Evolutionary conservation across 2,797 vertebrate species (phyloP).

Genomic region (Hafferia zeledoni): DNA sequence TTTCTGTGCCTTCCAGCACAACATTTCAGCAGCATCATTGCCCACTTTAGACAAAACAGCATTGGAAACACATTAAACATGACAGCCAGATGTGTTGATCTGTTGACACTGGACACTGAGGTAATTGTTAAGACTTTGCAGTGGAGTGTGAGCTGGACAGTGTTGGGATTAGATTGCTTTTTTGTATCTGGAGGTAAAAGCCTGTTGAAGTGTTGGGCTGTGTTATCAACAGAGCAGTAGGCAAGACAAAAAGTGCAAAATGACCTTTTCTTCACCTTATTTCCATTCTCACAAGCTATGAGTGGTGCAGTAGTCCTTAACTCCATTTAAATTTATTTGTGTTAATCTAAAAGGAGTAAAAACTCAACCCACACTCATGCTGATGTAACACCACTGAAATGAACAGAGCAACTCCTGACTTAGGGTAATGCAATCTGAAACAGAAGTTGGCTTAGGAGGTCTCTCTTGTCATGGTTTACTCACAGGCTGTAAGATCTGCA

Average conservation of each 20-base stretch:
- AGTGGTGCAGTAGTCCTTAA: neutral
- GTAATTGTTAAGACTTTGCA: neutral
- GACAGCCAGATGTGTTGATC: slow-evolving; percentile 1
- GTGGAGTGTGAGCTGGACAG: neutral
- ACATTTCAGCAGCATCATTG: neutral
- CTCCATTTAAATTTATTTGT: neutral
- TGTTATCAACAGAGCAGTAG: slow-evolving; percentile 15
- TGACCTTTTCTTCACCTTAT: neutral
- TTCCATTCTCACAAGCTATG: neutral
- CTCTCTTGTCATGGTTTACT: neutral
- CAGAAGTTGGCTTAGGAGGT: neutral
- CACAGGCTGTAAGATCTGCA: neutral
- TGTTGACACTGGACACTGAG: neutral
- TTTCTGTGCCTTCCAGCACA: neutral
- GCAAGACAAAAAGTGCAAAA: neutral
- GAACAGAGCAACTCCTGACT: neutral
- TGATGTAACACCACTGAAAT: neutral
- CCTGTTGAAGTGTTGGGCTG: slow-evolving; percentile 11
- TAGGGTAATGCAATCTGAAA: neutral
- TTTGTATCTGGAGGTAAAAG: neutral
- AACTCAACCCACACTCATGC: neutral
- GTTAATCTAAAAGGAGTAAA: neutral
- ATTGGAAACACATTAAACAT: fast-evolving
- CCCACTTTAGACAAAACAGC: neutral
- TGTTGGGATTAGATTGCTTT: neutral